Conservation (phyloP, 2,113 vertebrate species). For the Apeltes quadracus region DNA sequence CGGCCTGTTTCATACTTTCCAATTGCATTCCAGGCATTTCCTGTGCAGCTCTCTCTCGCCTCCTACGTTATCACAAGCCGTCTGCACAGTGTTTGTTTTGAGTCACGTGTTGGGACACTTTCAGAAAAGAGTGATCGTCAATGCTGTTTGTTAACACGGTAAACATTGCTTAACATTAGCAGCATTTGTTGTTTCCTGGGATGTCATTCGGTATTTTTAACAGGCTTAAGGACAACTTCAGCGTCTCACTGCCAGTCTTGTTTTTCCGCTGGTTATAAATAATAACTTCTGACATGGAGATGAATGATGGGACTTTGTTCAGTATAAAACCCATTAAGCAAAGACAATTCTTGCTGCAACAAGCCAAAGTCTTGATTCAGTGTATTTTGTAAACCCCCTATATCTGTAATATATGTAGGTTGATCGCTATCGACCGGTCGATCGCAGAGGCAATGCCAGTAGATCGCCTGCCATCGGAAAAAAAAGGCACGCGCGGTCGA, state of each 20-base stretch:
- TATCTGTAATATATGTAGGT: not conserved
- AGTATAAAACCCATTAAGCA: not conserved
- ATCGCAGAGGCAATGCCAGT: no score
- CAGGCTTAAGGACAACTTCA: not conserved
- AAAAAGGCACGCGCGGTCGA: no score
- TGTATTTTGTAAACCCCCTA: not conserved
- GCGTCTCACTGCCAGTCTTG: conserved; percentile 15
- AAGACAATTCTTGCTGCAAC: not conserved
- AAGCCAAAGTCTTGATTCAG: not conserved
- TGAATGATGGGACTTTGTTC: conserved; percentile 8
- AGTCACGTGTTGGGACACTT: conserved; percentile 16
- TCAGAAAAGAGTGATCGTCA: conserved; percentile 24
- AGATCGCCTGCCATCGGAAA: no score
- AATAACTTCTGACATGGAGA: conserved; percentile 7
- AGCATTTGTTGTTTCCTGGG: not conserved
- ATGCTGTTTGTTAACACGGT: conserved; percentile 8
- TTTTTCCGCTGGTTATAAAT: conserved; percentile 14
- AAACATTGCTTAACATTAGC: conserved; percentile 3
- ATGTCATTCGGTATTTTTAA: conserved; percentile 19
- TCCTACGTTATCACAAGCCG: conserved; percentile 26
- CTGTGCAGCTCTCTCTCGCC: conserved; percentile 1
- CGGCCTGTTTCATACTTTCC: conserved; percentile 1
- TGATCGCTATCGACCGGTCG: no score
- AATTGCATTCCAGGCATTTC: conserved; percentile 32
- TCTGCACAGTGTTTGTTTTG: conserved; percentile 36